Evolutionary conservation across 2,888 invertebrate genomes (phyloP), one percentile per base, ranked within the genome.

Genomic region (Eucera pruinosa): DNA sequence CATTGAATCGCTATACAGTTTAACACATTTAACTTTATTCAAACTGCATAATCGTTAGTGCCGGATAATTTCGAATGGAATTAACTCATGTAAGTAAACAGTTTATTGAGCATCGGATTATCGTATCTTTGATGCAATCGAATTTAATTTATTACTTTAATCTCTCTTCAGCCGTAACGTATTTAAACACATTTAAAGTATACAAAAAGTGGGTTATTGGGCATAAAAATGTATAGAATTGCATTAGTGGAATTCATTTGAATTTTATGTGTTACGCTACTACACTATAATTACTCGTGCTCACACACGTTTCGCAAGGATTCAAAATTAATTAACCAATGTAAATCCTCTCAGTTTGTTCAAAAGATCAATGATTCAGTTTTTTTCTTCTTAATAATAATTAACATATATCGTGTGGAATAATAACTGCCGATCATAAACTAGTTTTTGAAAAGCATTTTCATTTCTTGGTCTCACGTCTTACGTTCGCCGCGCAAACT

Each of bases 121-220:
- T 30, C n/a, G 13, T 50, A 50, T 50, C 50, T 27, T 27, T n/a
- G n/a, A 30, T 27, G 9, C 9, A 15, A 30, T 30, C 11, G 1
- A 52, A 52, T 52, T 18, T n/a, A 27, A 52, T 52, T 52, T n/a
- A 52, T 52, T 52, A 18, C 4, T 7, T 30, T 52, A 7, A 30
- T 30, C 18, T 30, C 9, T 52, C 18, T n/a, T n/a, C 27, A 4
- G 2, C 1, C 30, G 36, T 36, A 36, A 11, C n/a, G 18, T 9
- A 43, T 43, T 43, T n/a, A 43, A 43, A 43, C 4, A n/a, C 41
- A 43, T 43, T 43, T n/a, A n/a, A 43, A 43, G n/a, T n/a, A 4
- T 43, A 1, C n/a, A 43, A 18, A 18, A 43, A 43, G n/a, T 43
- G 41, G n/a, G n/a, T 43, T 43, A n/a, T 6, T 18, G 36, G 9